phyloP scores from a whole-genome alignment of 2,113 vertebrate species.

The Platichthys flesus region DNA sequence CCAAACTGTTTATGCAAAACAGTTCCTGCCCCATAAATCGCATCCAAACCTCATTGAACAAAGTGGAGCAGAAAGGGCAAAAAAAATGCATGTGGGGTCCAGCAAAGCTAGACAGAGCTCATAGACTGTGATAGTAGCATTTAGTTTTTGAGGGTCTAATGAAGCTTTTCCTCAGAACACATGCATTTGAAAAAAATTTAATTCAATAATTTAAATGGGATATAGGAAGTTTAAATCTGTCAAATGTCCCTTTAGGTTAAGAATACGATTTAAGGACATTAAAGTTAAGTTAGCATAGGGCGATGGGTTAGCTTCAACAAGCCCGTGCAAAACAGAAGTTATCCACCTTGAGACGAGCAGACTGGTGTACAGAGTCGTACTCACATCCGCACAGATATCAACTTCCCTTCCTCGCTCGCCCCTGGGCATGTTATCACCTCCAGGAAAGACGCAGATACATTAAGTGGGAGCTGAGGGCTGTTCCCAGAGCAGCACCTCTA shows the following conservation, averaged over 20 bases:
- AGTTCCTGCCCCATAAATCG: constrained; percentile 69
- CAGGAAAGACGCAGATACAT: constrained; percentile 62
- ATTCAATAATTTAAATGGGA: no score
- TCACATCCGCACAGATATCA: constrained; percentile 57
- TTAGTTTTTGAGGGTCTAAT: background rate
- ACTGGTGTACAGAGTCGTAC: constrained; percentile 29
- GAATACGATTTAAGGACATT: background rate
- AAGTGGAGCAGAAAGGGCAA: constrained; percentile 19
- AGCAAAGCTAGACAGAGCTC: constrained; percentile 3
- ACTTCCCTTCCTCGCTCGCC: constrained; percentile 67
- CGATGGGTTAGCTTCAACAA: background rate
- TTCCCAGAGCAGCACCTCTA: constrained; percentile 60
- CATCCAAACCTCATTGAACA: constrained; percentile 66
- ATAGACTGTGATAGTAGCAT: constrained; percentile 16
- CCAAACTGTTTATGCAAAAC: constrained; percentile 82
- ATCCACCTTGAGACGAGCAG: constrained; percentile 44
- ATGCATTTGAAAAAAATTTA: background rate
- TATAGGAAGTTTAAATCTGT: no score
- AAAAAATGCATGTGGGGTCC: constrained; percentile 40
- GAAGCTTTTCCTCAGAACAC: background rate
- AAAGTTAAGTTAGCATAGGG: background rate
- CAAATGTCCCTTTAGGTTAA: background rate
- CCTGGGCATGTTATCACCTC: constrained; percentile 75
- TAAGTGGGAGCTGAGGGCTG: constrained; percentile 59
- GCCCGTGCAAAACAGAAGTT: constrained; percentile 28